phyloP scores from a whole-genome alignment of 1,140 invertebrate species.

The Bombus sylvicola region DNA sequence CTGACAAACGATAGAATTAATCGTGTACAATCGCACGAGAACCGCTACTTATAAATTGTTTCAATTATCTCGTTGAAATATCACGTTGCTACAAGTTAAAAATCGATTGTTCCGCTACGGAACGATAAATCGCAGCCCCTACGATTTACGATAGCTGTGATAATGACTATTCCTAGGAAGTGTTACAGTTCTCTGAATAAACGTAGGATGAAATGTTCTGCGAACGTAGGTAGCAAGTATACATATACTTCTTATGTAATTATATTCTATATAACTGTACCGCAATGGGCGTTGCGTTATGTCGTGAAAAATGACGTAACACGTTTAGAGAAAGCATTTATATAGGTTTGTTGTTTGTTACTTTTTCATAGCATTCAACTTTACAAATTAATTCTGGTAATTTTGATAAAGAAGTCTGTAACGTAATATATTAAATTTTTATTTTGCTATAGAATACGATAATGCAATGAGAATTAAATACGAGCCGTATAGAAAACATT shows the following conservation, averaged over 20 bases:
- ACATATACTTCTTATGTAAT: not conserved
- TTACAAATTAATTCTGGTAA: no score
- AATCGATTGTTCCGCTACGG: not conserved
- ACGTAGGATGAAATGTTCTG: not conserved
- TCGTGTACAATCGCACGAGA: slow-evolving; percentile 16
- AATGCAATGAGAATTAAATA: no score
- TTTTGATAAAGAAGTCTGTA: no score
- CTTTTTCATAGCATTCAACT: no score
- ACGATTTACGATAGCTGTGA: slow-evolving; percentile 16
- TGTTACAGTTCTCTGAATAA: slow-evolving; percentile 1
- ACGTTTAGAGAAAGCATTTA: not conserved
- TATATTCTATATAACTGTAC: not conserved
- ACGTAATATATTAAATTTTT: no score
- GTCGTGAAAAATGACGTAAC: not conserved
- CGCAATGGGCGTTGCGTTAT: not conserved
- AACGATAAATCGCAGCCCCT: not conserved
- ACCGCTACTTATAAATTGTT: slow-evolving; percentile 22
- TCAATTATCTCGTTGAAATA: slow-evolving; percentile 34
- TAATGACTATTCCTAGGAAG: not conserved
- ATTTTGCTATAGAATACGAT: no score
- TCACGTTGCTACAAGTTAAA: not conserved
- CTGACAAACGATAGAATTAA: slow-evolving; percentile 48
- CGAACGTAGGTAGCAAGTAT: not conserved
- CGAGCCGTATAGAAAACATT: no score
- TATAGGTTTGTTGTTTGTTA: not conserved